These are phyloP conservation scores for Cephalopterus ornatus DNA, from an alignment of 2,113 vertebrate genomes.

Conservation along the genomic window DNA sequence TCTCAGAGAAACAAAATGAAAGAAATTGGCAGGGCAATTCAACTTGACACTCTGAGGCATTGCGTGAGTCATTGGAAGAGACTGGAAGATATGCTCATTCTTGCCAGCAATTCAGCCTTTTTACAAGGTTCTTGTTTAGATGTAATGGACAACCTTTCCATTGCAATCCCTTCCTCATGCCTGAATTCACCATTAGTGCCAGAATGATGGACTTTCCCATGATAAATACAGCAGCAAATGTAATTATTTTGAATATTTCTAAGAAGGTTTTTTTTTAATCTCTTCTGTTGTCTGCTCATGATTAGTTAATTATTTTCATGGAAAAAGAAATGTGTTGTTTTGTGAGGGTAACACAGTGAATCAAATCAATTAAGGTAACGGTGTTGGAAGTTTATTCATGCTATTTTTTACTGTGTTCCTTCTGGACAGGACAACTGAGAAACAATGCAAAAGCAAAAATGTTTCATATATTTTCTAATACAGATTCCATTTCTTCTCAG, in stretches of 20 bases:
- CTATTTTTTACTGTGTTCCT: neutral
- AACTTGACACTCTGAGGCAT: constrained; percentile 15
- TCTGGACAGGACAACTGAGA: neutral
- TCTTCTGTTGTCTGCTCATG: neutral
- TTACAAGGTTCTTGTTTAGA: constrained; percentile 1
- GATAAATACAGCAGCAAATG: neutral
- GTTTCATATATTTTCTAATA: neutral
- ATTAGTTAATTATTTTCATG: neutral
- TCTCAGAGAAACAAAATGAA: constrained; percentile 48
- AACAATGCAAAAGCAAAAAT: neutral
- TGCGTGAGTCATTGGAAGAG: neutral
- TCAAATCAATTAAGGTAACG: neutral
- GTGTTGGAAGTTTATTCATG: neutral
- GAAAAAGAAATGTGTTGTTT: neutral
- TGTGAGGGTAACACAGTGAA: neutral
- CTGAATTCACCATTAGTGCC: neutral
- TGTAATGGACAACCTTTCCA: neutral
- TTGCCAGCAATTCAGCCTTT: constrained; percentile 21
- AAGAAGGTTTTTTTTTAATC: neutral
- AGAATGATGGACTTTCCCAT: neutral
- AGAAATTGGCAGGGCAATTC: constrained; percentile 49
- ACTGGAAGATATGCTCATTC: neutral
- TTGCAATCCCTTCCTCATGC: neutral
- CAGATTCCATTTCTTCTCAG: neutral
- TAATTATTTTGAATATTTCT: constrained; percentile 20